phyloP scores from a whole-genome alignment of 1,140 invertebrate genomes.

The Nephila pilipes region DNA sequence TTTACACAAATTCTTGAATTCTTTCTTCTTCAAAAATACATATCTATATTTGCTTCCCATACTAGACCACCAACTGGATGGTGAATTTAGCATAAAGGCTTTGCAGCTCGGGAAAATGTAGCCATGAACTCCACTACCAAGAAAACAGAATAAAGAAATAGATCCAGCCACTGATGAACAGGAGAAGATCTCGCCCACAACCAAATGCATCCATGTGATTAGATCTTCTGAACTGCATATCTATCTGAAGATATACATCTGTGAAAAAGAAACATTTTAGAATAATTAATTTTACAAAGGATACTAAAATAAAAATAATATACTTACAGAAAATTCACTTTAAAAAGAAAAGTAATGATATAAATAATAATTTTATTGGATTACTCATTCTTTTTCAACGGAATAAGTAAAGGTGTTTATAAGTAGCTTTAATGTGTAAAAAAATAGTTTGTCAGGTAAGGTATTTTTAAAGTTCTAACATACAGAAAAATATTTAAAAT shows the following conservation, averaged over 20 bases:
- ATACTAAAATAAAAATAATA: background rate
- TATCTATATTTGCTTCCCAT: background rate
- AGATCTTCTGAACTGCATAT: background rate
- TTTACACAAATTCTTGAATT: background rate
- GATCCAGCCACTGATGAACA: conserved; percentile 69
- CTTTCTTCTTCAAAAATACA: conserved; percentile 48
- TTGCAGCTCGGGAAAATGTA: background rate
- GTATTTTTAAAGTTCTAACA: no score
- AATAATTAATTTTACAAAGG: background rate
- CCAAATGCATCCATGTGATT: conserved; percentile 1
- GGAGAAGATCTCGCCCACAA: conserved; percentile 56
- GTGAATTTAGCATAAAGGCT: background rate
- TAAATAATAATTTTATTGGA: background rate
- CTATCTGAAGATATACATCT: conserved; percentile 56
- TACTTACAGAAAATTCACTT: no score
- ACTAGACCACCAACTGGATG: background rate
- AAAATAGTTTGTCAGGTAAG: no score
- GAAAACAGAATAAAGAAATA: conserved; percentile 71
- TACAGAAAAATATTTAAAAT: no score
- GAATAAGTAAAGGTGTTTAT: no score
- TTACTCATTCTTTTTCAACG: no score
- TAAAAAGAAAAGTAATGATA: no score
- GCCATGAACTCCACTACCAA: conserved; percentile 48
- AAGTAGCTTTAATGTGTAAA: no score
- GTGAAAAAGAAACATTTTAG: background rate